Conservation (phyloP, 2,113 vertebrate species). For the Variabilichromis moorii region DNA sequence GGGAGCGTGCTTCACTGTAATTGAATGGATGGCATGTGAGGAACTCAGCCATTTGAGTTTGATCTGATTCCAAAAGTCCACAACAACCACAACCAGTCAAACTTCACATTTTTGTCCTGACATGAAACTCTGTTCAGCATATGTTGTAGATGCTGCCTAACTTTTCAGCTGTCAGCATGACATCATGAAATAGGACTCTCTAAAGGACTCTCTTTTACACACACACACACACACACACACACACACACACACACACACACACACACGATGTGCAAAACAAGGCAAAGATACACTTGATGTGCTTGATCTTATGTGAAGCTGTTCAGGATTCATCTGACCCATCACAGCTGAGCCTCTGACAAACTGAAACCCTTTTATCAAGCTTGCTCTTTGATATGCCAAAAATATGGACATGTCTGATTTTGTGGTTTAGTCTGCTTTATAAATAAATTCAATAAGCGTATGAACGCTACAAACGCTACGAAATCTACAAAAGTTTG, state of each 20-base stretch:
- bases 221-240: accelerated
- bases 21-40: neutral
- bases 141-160: neutral
- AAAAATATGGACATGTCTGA: neutral
- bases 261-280: neutral
- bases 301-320: neutral
- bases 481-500: neutral
- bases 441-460: neutral
- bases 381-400: neutral
- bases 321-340: neutral
- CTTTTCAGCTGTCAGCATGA: neutral
- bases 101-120: neutral
- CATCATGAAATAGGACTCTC: neutral
- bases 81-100: neutral
- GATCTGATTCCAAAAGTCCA: neutral
- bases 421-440: neutral
- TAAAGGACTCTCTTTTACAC: neutral
- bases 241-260: neutral
- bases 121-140: neutral
- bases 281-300: neutral
- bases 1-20: neutral
- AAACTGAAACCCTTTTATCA: neutral
- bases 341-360: neutral
- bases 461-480: neutral
- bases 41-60: neutral